These are phyloP conservation scores for Tethya wilhelma DNA, from an alignment of 37 sponge, comb jelly and placozoan genomes.

Conservation along the genomic window DNA sequence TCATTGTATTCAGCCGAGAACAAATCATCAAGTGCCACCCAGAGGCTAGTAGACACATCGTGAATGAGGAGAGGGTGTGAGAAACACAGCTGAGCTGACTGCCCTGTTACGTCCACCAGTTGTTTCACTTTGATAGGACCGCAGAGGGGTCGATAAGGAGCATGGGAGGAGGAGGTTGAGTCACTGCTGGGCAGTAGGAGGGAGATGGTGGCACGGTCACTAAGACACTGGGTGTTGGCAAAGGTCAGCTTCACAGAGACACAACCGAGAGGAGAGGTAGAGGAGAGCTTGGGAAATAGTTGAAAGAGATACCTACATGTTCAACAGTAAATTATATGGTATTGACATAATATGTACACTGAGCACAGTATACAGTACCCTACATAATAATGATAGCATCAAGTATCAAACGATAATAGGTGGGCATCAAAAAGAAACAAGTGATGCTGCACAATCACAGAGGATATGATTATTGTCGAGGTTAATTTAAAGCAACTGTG, in stretches of 20 bases:
- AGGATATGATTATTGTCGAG: too few species aligned
- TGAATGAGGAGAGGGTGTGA: slow-evolving; percentile 41
- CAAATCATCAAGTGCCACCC: slow-evolving; percentile 19
- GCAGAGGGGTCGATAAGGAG: slow-evolving; percentile 19
- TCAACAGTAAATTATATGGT: too few species aligned
- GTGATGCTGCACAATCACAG: too few species aligned
- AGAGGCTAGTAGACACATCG: neutral
- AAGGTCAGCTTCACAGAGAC: slow-evolving; percentile 48
- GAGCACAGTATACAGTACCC: too few species aligned
- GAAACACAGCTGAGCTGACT: slow-evolving; percentile 16
- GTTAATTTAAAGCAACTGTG: too few species aligned
- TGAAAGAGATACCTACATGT: slow-evolving; percentile 5
- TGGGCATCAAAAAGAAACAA: too few species aligned
- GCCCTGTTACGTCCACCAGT: slow-evolving; percentile 45
- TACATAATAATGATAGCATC: too few species aligned
- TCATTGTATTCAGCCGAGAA: slow-evolving; percentile 30
- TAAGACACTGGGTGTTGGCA: slow-evolving; percentile 34
- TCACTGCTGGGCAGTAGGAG: slow-evolving; percentile 21
- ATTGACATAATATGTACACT: too few species aligned
- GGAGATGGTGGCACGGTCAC: slow-evolving; percentile 23
- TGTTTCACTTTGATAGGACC: slow-evolving; percentile 51
- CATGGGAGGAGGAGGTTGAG: neutral
- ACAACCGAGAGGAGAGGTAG: neutral
- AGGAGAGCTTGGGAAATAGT: neutral
- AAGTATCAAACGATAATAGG: too few species aligned